These are phyloP conservation scores for Botia kubotai DNA, from an alignment of 2,797 vertebrate species.

Conservation along the genomic window DNA sequence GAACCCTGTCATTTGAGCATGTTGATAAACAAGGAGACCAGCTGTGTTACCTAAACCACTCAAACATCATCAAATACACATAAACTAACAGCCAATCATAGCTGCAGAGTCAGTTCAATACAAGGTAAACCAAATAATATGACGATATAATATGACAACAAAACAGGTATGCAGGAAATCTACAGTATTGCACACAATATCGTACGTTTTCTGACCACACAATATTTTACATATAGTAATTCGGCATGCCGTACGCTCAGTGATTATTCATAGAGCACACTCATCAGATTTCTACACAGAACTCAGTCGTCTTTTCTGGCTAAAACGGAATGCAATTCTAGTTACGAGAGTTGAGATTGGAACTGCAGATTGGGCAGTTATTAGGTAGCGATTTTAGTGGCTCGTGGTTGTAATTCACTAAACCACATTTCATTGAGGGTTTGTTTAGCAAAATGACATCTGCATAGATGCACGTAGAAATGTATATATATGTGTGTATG, in stretches of 20 bases:
- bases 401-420: not conserved
- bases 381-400: not conserved
- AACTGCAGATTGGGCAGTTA: not conserved
- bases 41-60: slow-evolving; percentile 23
- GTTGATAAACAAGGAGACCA: not conserved
- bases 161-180: no score
- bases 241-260: not conserved
- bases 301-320: not conserved
- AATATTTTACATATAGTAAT: not conserved
- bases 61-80: not conserved
- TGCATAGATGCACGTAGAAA: not conserved
- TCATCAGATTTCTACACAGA: not conserved
- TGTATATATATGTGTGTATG: not conserved
- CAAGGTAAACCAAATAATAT: not conserved
- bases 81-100: not conserved
- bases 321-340: slow-evolving; percentile 7
- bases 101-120: not conserved
- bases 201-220: no score
- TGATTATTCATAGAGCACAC: not conserved
- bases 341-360: not conserved
- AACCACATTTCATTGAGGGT: not conserved
- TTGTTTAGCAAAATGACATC: not conserved
- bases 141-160: no score
- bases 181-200: not conserved
- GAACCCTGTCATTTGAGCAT: slow-evolving; percentile 9